Base-by-base conservation (phyloP, 2,888 invertebrate genomes). In the Arctia plantaginis region DNA sequence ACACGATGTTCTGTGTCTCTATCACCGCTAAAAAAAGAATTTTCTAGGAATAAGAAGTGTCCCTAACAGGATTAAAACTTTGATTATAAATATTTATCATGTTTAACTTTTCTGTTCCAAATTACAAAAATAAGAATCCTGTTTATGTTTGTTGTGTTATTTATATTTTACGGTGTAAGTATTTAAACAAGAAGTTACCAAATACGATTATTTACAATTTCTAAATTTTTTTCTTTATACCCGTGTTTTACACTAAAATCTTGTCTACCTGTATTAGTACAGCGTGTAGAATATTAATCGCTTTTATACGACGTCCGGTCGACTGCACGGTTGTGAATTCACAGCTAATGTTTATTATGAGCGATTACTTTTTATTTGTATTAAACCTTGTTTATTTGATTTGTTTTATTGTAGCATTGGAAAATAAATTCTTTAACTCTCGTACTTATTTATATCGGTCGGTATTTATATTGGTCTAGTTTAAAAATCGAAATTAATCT, bases 261-360 rank as follows among this genome's bases (percentile, higher is more conserved):
- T n/a, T 73, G 47, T 73, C 47, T 75, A 70, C 71, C 77, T 75
- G 44, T 73, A 71, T 30, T 20, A 65, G 64, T 73, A 76, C 82
- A 68, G 41, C 74, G 80, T 65, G 78, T 81, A 75, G 85, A 83
- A 85, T 85, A 80, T 81, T 81, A 85, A 85, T 82, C 77, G 79
- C 35, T 75, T 83, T 85, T 82, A 81, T 85, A 85, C 82, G 83
- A 84, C 72, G 72, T 77, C 82, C 82, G 85, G 85, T 78, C 78
- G 77, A 78, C 74, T 72, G 73, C 79, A 74, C 78, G 81, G 41
- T 76, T 75, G 81, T 86, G 85, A 83, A 81, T 85, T 81, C 81
- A 83, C 80, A 80, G 79, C 84, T 77, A 84, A 84, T 82, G 86
- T 84, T 82, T 86, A 84, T 84, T 82, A 79, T 78, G 66, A 73